Evolutionary conservation across 2,888 invertebrate genomes (phyloP).

Genomic region (Leptinotarsa haldemani): DNA sequence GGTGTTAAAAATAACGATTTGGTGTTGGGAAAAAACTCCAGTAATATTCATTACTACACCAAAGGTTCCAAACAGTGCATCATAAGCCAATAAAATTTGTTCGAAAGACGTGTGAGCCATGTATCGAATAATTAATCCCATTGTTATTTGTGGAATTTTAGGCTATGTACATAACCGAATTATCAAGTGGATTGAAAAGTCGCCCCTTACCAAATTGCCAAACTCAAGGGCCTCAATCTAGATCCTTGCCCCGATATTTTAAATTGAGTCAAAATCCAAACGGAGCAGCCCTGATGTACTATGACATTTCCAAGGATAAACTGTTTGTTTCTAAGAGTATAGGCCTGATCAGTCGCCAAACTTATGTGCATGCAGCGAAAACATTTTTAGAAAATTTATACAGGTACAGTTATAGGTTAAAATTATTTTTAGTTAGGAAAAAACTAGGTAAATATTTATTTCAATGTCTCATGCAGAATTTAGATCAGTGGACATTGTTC

Average conservation of each 20-base stretch:
- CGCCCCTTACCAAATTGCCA: constrained; percentile 71
- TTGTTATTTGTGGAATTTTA: constrained; percentile 61
- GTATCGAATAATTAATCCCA: background rate
- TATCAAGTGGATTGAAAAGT: constrained; percentile 83
- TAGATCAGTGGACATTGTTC: too few species aligned
- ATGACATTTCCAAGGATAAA: constrained; percentile 93
- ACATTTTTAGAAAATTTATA: constrained; percentile 89
- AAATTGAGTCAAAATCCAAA: constrained; percentile 80
- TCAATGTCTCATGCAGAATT: too few species aligned
- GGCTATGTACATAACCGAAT: constrained; percentile 91
- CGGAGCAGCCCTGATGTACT: constrained; percentile 83
- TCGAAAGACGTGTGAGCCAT: too few species aligned
- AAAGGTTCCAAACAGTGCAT: too few species aligned
- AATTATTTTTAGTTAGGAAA: too few species aligned
- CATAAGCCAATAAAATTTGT: too few species aligned
- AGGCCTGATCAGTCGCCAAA: constrained; percentile 88
- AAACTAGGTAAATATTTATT: too few species aligned
- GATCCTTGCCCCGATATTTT: constrained; percentile 90
- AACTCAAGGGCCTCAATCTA: constrained; percentile 77
- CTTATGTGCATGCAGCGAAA: constrained; percentile 88
- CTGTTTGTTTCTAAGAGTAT: constrained; percentile 96
- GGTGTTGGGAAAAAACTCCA: too few species aligned
- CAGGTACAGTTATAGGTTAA: constrained; percentile 70
- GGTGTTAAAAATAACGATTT: too few species aligned
- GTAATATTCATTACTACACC: too few species aligned